phyloP scores from a whole-genome alignment of 2,797 vertebrate genomes.

The Halcyon leucocephala region DNA sequence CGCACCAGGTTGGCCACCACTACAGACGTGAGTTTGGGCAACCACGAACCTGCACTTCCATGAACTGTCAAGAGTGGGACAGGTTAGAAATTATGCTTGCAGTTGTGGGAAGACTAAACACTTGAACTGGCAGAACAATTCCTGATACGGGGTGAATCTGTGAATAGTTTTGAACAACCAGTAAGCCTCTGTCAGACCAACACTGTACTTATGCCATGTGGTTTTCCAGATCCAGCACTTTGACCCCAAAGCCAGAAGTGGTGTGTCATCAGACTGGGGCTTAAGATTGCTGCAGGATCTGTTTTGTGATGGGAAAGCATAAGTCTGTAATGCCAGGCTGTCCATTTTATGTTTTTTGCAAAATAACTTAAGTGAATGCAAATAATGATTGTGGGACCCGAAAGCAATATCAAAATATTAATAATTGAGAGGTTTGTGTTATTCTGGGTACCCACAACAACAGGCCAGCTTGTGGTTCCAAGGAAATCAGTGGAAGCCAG shows the following conservation, averaged over 20 bases:
- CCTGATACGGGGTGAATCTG: neutral
- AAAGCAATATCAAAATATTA: neutral
- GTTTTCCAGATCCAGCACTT: neutral
- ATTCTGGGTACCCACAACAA: neutral
- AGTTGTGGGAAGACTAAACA: neutral
- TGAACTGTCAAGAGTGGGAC: neutral
- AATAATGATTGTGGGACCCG: neutral
- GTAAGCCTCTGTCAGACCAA: neutral
- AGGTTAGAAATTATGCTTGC: neutral
- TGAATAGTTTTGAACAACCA: neutral
- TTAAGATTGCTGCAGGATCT: neutral
- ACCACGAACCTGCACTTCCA: neutral
- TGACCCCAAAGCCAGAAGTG: neutral
- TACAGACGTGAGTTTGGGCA: neutral
- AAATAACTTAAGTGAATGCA: neutral
- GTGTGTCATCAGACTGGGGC: neutral
- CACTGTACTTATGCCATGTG: accelerated
- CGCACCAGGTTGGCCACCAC: neutral
- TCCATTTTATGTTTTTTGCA: neutral
- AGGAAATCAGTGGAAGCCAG: neutral
- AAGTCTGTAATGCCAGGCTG: neutral
- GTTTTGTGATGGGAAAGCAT: neutral
- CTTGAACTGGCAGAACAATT: neutral
- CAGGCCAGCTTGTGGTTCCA: neutral
- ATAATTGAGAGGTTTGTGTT: neutral